Evolutionary conservation across 2,888 invertebrate species (phyloP).

Genomic region (Dryobotodes eremita): DNA sequence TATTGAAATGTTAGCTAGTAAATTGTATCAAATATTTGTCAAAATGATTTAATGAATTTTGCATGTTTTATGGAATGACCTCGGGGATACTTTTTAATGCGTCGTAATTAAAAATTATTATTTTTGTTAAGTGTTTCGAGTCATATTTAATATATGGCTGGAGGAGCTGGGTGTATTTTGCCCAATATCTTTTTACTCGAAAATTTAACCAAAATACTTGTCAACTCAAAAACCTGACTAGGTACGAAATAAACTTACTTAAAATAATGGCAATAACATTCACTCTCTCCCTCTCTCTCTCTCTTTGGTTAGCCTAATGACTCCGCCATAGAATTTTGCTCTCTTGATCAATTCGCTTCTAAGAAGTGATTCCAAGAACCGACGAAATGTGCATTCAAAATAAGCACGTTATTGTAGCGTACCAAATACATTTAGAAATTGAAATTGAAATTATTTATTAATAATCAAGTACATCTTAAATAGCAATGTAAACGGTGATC

Average conservation of each 20-base stretch:
- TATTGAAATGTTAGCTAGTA: neutral
- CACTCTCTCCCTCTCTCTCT: neutral
- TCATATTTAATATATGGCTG: no score
- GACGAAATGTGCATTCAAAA: neutral
- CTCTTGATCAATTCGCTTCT: neutral
- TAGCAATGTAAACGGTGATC: no score
- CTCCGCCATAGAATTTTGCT: no score
- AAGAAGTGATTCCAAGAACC: neutral
- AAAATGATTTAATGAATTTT: no score
- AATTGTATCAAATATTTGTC: neutral
- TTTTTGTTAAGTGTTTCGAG: no score
- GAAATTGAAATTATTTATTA: no score
- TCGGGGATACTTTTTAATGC: no score
- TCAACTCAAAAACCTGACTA: neutral
- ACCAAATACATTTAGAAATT: neutral
- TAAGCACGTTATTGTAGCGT: neutral
- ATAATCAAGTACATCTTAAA: no score
- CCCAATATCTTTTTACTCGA: no score
- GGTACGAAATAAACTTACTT: neutral
- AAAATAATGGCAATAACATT: neutral
- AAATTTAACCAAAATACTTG: neutral
- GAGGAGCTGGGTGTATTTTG: no score
- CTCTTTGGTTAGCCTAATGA: neutral
- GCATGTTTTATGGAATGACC: no score
- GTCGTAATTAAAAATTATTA: no score